These are phyloP conservation scores for Erythrocebus patas DNA, from an alignment of 2,113 vertebrate species.

Conservation along the genomic window DNA sequence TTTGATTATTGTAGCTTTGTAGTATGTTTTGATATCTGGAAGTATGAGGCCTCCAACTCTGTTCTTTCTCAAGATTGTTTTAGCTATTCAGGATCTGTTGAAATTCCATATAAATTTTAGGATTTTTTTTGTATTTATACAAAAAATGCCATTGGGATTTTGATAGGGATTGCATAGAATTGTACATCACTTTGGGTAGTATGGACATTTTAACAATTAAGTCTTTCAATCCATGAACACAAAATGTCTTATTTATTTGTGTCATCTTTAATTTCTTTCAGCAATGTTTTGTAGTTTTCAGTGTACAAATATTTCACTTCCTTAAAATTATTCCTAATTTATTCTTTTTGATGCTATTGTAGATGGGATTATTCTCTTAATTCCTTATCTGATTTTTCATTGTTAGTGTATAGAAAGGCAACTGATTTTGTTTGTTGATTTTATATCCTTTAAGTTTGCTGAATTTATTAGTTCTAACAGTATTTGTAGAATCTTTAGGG, in stretches of 20 bases:
- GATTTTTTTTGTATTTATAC: neutral
- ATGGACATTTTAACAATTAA: neutral
- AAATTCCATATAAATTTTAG: neutral
- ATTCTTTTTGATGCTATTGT: neutral
- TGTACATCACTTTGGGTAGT: neutral
- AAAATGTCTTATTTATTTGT: neutral
- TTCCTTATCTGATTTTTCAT: neutral
- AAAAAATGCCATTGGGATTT: neutral
- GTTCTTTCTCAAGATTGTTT: neutral
- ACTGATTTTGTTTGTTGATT: neutral
- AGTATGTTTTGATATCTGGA: neutral
- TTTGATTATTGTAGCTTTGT: neutral
- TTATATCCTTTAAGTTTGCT: neutral
- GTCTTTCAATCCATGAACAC: neutral
- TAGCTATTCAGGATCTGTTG: neutral
- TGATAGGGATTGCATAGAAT: neutral
- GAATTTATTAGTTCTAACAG: neutral
- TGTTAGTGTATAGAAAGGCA: neutral
- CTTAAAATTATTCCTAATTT: neutral
- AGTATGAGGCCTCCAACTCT: neutral
- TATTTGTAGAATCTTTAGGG: neutral
- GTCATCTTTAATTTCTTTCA: neutral
- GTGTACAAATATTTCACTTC: neutral
- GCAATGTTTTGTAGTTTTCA: neutral
- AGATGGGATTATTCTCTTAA: neutral